Evolutionary conservation across 23 tunicate genomes (phyloP).

Genomic region (Ciona savignyi): DNA sequence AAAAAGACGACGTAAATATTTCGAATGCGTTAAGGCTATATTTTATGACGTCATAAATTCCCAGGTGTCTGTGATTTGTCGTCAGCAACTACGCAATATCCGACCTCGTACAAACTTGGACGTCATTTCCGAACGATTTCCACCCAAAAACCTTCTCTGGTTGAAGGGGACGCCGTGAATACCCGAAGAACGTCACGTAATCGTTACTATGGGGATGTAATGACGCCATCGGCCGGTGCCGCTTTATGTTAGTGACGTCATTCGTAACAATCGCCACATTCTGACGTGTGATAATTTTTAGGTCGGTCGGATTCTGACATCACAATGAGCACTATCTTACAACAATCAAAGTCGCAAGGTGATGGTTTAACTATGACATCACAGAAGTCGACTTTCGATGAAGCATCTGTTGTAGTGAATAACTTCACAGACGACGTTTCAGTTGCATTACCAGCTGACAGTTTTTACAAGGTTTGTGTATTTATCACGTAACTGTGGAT

Average conservation of each 20-base stretch:
- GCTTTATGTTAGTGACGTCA: not conserved
- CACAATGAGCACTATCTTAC: not conserved
- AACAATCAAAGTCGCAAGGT: not conserved
- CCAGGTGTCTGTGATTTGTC: not conserved
- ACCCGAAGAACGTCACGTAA: not conserved
- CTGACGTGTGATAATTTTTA: not conserved
- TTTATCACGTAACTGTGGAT: not conserved
- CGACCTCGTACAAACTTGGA: not conserved
- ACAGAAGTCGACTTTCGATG: not conserved
- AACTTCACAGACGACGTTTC: not conserved
- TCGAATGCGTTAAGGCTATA: not conserved
- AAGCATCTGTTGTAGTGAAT: not conserved
- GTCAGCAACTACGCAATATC: not conserved
- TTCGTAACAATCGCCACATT: not conserved
- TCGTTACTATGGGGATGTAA: not conserved
- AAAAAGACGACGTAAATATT: not conserved
- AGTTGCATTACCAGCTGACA: not conserved
- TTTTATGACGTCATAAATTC: not conserved
- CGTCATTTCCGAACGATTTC: not conserved
- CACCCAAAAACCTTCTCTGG: not conserved
- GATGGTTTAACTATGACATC: not conserved
- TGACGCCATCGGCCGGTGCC: not conserved
- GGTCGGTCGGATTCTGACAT: not conserved
- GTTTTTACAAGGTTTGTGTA: not conserved
- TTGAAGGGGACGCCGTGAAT: not conserved